Base-by-base conservation (phyloP, 1,140 invertebrate species). In the Atopsyche davidsoni region DNA sequence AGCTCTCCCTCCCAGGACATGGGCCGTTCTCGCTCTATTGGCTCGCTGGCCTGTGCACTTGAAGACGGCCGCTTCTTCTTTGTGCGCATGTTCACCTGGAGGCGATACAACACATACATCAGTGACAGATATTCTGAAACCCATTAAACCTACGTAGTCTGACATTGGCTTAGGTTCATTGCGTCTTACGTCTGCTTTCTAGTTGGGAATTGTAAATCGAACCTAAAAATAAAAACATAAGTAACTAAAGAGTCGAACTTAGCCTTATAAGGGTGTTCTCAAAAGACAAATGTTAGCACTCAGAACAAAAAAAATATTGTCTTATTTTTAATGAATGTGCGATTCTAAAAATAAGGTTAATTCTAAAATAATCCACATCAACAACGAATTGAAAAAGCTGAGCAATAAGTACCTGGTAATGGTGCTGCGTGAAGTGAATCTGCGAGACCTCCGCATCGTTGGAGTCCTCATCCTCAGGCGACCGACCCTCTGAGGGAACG, bases 1-100 rank as follows among this genome's bases (percentile, higher is more conserved):
- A 92, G 70, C 66, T 91, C 89, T 11, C 89, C 89, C 65, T 92
- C 89, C 89, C 89, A 92, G 2, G 88, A 92, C 89, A 92, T 92
- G 11, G 89, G 89, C 25, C 89, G 50, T 57, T 74, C 68, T 2
- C 69, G 61, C 10, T 34, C 28, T 24, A 25, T 51, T 22, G 35
- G 40, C 19, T 21, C 67, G 35, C 60, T 63, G 36, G 62, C 63
- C 3, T 46, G 28, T 9, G 59, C 55, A 3, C 69, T 68, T 35
- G 65, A 68, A 1, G 64, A 66, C 4, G 69, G 69, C 1, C 72
- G 64, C 39, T 72, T 71, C 59, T 74, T 74, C 50, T 72, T 73
- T 21, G 68, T 72, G 0, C 72, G 61, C 70, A 74, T 72, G 51
- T 72, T 74, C 16, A 74, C 70, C 71, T 73, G 59, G 0, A 47